Evolutionary conservation across 2,797 vertebrate genomes (phyloP).

Genomic region (Cirrhinus mrigala): DNA sequence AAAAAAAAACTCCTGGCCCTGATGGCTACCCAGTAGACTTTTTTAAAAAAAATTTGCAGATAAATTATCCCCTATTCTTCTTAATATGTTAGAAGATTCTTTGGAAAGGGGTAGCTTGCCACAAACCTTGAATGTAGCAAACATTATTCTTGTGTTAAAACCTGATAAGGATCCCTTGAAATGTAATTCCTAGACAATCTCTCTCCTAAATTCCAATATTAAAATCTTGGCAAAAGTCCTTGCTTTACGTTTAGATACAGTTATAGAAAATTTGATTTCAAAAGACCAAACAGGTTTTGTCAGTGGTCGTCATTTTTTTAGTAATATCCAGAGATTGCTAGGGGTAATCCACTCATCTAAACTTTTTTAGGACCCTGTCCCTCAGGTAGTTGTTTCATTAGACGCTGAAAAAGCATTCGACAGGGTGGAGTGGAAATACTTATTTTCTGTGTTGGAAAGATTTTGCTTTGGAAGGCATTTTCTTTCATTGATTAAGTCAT

Average conservation of each 20-base stretch:
- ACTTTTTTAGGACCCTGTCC: background rate
- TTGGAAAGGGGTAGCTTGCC: background rate
- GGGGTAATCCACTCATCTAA: background rate
- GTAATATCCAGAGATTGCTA: background rate
- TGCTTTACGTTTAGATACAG: too few species aligned
- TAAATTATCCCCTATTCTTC: slow-evolving; percentile 12
- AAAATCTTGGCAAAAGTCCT: too few species aligned
- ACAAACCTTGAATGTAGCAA: background rate
- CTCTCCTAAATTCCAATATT: too few species aligned
- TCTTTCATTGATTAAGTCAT: background rate
- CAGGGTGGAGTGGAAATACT: background rate
- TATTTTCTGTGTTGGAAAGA: background rate
- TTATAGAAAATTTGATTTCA: background rate
- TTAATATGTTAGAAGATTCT: background rate
- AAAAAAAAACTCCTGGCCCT: slow-evolving; percentile 25
- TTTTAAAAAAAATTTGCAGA: background rate
- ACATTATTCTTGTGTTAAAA: slow-evolving; percentile 28
- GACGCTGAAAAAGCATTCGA: background rate
- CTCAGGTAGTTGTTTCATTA: background rate
- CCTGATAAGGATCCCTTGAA: too few species aligned
- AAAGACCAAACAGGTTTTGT: slow-evolving; percentile 4
- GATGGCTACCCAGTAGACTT: slow-evolving; percentile 24
- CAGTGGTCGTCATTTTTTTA: background rate
- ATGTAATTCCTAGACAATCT: too few species aligned
- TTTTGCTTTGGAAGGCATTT: background rate